phyloP scores from a whole-genome alignment of 2,113 vertebrate genomes.

The Urocynchramus pylzowi region DNA sequence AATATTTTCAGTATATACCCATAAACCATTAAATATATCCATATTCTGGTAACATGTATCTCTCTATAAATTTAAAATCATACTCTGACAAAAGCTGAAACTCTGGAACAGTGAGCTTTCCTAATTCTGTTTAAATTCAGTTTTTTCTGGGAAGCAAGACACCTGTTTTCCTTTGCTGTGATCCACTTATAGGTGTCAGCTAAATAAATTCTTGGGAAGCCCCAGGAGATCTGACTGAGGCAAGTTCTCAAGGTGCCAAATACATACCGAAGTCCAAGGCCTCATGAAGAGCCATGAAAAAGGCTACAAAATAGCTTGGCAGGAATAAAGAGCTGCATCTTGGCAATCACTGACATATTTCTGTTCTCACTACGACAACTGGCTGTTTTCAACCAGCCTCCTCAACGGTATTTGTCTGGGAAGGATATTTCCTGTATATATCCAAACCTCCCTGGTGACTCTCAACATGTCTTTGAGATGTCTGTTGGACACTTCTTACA shows the following conservation, averaged over 20 bases:
- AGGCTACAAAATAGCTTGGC: background rate
- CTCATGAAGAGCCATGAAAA: background rate
- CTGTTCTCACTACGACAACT: background rate
- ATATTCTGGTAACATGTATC: background rate
- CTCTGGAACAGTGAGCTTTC: background rate
- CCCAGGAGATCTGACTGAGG: background rate
- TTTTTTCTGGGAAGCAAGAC: background rate
- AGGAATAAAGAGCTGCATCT: background rate
- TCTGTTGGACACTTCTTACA: accelerated
- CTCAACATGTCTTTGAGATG: background rate
- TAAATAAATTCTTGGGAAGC: background rate
- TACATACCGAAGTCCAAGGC: background rate
- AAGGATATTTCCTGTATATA: background rate
- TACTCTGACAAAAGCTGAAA: background rate
- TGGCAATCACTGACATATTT: background rate
- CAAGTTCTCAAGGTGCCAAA: background rate
- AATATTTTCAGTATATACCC: background rate
- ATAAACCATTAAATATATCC: background rate
- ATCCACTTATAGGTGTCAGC: background rate
- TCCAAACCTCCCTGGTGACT: background rate
- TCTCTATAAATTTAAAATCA: background rate
- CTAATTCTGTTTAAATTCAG: background rate
- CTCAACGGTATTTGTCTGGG: background rate
- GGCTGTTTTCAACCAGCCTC: background rate
- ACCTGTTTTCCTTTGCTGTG: background rate